Conservation (phyloP, 2,888 invertebrate species). For the Polyploca ridens region DNA sequence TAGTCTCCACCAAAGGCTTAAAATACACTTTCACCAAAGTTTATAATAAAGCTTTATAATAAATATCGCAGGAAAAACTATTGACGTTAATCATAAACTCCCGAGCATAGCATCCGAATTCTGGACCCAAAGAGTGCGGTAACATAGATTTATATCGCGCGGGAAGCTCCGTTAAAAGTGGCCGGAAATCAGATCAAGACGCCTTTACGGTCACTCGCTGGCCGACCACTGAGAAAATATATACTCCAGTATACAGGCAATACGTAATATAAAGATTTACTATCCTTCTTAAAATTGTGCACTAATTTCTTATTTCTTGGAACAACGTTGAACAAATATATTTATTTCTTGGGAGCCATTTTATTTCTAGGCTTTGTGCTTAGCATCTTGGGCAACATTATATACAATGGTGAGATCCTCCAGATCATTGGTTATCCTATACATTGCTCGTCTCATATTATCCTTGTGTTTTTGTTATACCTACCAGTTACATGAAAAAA, state of each 20-base stretch:
- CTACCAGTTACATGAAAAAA: not conserved
- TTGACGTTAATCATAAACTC: not conserved
- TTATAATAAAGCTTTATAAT: no score
- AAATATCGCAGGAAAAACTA: no score
- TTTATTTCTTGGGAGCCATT: no score
- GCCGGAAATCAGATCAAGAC: constrained; percentile 77
- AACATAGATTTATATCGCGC: constrained; percentile 73
- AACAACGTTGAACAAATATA: not conserved
- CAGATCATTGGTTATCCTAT: no score
- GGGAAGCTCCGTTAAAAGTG: constrained; percentile 72
- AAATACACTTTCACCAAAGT: no score
- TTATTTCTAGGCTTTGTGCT: no score
- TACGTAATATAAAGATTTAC: not conserved
- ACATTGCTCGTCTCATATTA: no score
- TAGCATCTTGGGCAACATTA: not conserved
- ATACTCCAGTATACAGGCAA: constrained; percentile 25
- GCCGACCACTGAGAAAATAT: constrained; percentile 57
- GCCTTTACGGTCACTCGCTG: constrained; percentile 63
- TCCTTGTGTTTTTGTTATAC: not conserved
- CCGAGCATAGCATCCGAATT: constrained; percentile 45
- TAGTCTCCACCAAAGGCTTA: not conserved
- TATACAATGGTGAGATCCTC: no score
- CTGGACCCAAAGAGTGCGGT: constrained; percentile 50
- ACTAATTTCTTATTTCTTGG: not conserved
- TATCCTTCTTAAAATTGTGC: not conserved